Base-by-base conservation (phyloP, 2,888 invertebrate species). In the Aleiodes leptofemur region DNA sequence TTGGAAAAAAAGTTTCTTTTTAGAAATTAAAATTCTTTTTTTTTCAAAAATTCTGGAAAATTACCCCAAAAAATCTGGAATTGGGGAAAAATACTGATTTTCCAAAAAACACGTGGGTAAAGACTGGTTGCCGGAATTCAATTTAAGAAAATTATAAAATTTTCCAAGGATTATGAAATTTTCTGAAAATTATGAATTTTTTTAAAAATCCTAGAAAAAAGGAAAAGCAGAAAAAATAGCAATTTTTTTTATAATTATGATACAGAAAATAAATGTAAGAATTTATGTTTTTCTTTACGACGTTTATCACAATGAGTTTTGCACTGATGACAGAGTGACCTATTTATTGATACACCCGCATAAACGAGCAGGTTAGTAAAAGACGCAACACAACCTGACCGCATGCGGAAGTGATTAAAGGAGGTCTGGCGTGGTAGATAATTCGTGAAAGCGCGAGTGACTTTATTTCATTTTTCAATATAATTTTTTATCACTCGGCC, bases 381-480 rank as follows among this genome's bases (percentile, higher is more conserved):
- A 51, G 31, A 48, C 29, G n/a, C n/a, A 14, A 48, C 29, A n/a
- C n/a, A 14, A 51, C 57, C 64, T 43, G n/a, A 56, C 29, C 66
- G 48, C 34, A 66, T 57, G 68, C 73, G 66, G 57, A 66, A 66
- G 66, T 53, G 6, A 31, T 38, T 11, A 59, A 66, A 48, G 64
- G 76, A 78, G 68, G 64, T 11, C 23, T 23, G 23, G 23, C 13
- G 38, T 4, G 14, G n/a, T 7, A 81, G 84, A 86, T 85, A 86
- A 83, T 82, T 76, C 80, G 82, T 78, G 85, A 86, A 86, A 86
- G 85, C 79, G 84, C 80, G 82, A 85, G 85, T 85, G 82, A 84
- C 53, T 75, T 69, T 69, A 69, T 75, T 73, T 69, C 69, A 57
- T 61, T 78, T 31, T 72, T 71, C 72, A 69, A 50, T 70, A 16